phyloP scores from a whole-genome alignment of 2,797 vertebrate species.

The Acridotheres tristis region DNA sequence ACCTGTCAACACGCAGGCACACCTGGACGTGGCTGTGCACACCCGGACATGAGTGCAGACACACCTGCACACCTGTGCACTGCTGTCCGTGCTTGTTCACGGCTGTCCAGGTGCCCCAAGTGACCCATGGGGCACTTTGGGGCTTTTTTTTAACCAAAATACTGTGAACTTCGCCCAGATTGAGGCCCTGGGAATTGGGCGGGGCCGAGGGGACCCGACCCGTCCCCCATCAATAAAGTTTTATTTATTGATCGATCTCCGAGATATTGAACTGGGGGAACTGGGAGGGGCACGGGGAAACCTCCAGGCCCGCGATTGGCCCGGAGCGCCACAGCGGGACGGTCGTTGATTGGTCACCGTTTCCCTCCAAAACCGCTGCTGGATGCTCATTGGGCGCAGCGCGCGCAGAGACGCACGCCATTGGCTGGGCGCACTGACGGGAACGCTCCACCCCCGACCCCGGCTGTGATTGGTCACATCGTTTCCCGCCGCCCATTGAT shows the following conservation, averaged over 20 bases:
- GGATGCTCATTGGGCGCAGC: rapidly evolving
- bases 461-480: neutral
- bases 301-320: neutral
- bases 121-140: neutral
- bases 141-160: neutral
- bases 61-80: neutral
- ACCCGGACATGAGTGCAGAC: neutral
- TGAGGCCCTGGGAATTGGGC: neutral
- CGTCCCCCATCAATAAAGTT: neutral
- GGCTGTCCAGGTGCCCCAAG: neutral
- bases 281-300: neutral
- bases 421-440: neutral
- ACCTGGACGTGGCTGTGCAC: neutral
- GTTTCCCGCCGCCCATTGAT: neutral
- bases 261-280: neutral
- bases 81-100: neutral
- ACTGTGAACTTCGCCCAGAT: neutral
- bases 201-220: neutral
- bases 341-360: neutral
- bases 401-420: rapidly evolving
- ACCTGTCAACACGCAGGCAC: no score
- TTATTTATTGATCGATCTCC: neutral
- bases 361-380: neutral
- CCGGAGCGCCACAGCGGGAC: no score
- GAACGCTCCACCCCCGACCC: rapidly evolving